Percentiles rank a stretch among this genome's conserved stretches.
Conservation (phyloP, 2,888 invertebrate species). For the Andrena trimmerana region DNA sequence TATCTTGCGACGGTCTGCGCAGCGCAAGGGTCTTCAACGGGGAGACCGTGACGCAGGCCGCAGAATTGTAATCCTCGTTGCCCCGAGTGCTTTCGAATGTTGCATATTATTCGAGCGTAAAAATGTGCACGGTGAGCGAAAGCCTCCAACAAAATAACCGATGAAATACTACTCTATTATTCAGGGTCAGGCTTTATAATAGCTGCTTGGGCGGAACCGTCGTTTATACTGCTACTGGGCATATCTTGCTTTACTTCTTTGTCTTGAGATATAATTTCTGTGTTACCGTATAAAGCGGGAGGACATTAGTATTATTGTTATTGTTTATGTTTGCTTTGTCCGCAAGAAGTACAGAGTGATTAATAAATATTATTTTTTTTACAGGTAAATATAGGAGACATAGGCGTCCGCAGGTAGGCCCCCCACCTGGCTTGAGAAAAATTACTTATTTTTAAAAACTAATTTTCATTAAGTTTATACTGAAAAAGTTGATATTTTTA, state of each 20-base stretch:
- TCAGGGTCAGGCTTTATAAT: not conserved
- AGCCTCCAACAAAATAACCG: slow-evolving; percentile 17
- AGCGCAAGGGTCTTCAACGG: slow-evolving; percentile 16
- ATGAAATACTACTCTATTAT: slow-evolving; percentile 24
- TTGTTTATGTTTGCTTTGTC: too few relatives aligned
- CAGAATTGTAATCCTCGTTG: slow-evolving; percentile 35
- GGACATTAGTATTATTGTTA: too few relatives aligned
- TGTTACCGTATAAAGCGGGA: too few relatives aligned
- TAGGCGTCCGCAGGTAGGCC: too few relatives aligned
- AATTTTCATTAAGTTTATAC: too few relatives aligned
- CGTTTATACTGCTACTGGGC: not conserved
- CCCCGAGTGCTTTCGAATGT: slow-evolving; percentile 32
- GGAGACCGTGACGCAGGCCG: slow-evolving; percentile 2
- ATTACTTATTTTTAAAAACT: too few relatives aligned
- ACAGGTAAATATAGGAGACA: too few relatives aligned
- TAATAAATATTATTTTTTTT: too few relatives aligned
- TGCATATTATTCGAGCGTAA: slow-evolving; percentile 4
- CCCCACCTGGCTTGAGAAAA: too few relatives aligned
- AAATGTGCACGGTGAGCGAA: not conserved
- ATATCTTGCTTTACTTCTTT: not conserved
- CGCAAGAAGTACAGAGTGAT: too few relatives aligned
- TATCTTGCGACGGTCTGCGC: slow-evolving; percentile 25
- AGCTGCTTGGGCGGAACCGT: slow-evolving; percentile 2
- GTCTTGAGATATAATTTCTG: not conserved
- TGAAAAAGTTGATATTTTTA: too few relatives aligned